Percentiles rank a stretch among this genome's conserved stretches.
These are phyloP conservation scores for Chaetophractus vellerosus DNA, from an alignment of 2,797 vertebrate genomes.

Conservation along the genomic window DNA sequence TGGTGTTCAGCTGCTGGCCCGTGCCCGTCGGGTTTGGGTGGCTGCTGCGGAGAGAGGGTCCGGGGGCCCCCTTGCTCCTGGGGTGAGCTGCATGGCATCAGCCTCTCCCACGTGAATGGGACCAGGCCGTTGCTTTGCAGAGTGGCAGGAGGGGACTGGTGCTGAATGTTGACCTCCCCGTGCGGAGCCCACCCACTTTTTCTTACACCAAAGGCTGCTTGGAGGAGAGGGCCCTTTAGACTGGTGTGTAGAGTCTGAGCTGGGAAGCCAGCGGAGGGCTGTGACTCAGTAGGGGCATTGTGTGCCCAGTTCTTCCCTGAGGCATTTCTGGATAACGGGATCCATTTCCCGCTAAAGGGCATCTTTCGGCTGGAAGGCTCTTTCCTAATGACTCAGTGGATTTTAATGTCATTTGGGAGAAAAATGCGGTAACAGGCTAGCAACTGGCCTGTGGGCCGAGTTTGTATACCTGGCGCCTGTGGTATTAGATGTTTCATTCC, in stretches of 20 bases:
- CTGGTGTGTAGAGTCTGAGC: neutral
- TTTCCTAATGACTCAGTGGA: neutral
- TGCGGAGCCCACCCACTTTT: neutral
- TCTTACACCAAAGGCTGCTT: neutral
- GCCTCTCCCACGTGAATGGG: neutral
- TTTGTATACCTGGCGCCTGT: neutral
- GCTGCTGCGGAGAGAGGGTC: neutral
- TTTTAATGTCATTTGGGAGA: neutral
- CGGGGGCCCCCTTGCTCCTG: too few species aligned
- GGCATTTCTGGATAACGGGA: neutral
- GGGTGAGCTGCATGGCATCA: neutral
- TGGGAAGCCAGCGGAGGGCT: neutral
- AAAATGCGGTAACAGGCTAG: neutral
- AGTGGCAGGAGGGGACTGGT: neutral
- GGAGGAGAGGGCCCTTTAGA: neutral
- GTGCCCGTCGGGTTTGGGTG: neutral
- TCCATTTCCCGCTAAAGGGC: neutral
- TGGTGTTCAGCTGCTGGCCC: rapidly evolving
- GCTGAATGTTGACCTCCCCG: neutral
- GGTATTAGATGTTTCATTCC: too few species aligned
- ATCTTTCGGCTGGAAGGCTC: neutral
- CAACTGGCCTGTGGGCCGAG: neutral
- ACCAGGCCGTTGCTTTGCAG: neutral
- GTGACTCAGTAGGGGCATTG: neutral
- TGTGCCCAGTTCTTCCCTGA: neutral